Evolutionary conservation across 1,140 invertebrate species (phyloP), one percentile per base, ranked within the genome.

Genomic region (Epicauta chinensis): DNA sequence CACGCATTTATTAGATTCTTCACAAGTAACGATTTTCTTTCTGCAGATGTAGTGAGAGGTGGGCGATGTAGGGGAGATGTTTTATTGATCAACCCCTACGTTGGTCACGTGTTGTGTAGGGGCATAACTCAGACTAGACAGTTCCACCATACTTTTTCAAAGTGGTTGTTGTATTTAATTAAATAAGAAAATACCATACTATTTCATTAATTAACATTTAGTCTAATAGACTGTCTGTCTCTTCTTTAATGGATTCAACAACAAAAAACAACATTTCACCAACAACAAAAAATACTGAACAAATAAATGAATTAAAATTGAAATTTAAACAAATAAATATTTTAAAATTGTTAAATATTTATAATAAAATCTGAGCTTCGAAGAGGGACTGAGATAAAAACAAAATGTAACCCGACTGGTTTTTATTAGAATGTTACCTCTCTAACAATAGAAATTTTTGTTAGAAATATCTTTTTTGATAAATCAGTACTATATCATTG

Each of bases 51-150:
- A 48, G 44, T 30, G 32, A 34, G 32, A 34, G 32, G 10, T n/a
- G 32, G 12, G 10, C 36, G 56, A 51, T 51, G 55, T 55, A 59
- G 62, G 63, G 59, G 60, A 60, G 61, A 63, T 67, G 65, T 65
- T 67, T 66, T 67, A 67, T 67, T 67, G 65, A 67, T 67, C 65
- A 67, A 58, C 56, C 62, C 60, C 60, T 59, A 55, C 52, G 51
- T 51, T 52, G 56, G 63, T 67, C 65, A 67, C 65, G 65, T 67
- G 65, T 64, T 61, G 41, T 49, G 53, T 57, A 40, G 30, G 55
- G 53, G 43, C 56, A 67, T 67, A 67, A 67, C 56, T 67, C 65
- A 67, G 56, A 29, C 55, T 63, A 61, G 61, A 63, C 65, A 61
- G 52, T 53, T 23, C 37, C 14, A 23, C 37, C 36, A 15, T 38